These are phyloP conservation scores for Apamea anceps DNA, from an alignment of 2,888 invertebrate species.

Conservation along the genomic window DNA sequence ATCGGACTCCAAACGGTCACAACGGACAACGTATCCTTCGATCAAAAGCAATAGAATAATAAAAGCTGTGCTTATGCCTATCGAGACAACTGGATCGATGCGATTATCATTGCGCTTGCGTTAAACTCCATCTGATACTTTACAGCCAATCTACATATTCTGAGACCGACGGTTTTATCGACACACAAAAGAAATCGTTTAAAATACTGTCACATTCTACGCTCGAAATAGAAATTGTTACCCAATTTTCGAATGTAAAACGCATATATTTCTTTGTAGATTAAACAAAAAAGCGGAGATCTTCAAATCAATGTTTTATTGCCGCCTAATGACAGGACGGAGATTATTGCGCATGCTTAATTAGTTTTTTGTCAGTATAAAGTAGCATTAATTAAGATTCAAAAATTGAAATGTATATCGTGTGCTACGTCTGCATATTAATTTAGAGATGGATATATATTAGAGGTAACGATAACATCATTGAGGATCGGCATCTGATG, in stretches of 20 bases:
- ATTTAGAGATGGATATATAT: constrained; percentile 65
- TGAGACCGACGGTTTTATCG: constrained; percentile 60
- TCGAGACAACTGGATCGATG: constrained; percentile 61
- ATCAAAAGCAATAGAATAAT: constrained; percentile 81
- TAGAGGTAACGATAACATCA: constrained; percentile 67
- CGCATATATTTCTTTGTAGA: constrained; percentile 43
- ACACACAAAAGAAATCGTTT: constrained; percentile 57
- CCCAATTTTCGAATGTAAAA: constrained; percentile 56
- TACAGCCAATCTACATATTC: constrained; percentile 57
- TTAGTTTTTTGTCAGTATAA: constrained; percentile 64
- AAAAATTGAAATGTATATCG: constrained; percentile 56
- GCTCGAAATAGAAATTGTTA: constrained; percentile 57
- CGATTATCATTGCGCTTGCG: constrained; percentile 62
- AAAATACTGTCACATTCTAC: constrained; percentile 58
- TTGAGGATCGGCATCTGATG: constrained; percentile 53
- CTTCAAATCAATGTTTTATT: constrained; percentile 63
- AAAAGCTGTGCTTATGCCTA: constrained; percentile 72
- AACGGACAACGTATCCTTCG: constrained; percentile 77
- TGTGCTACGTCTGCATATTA: constrained; percentile 49
- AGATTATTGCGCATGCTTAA: constrained; percentile 65
- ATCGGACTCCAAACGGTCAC: constrained; percentile 74
- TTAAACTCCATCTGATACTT: constrained; percentile 59
- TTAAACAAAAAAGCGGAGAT: constrained; percentile 55
- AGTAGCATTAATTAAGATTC: constrained; percentile 65
- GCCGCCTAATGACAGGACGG: constrained; percentile 58